These are phyloP conservation scores for Microctenopoma stevenorrisi DNA, from an alignment of 2,797 vertebrate genomes.

Conservation along the genomic window DNA sequence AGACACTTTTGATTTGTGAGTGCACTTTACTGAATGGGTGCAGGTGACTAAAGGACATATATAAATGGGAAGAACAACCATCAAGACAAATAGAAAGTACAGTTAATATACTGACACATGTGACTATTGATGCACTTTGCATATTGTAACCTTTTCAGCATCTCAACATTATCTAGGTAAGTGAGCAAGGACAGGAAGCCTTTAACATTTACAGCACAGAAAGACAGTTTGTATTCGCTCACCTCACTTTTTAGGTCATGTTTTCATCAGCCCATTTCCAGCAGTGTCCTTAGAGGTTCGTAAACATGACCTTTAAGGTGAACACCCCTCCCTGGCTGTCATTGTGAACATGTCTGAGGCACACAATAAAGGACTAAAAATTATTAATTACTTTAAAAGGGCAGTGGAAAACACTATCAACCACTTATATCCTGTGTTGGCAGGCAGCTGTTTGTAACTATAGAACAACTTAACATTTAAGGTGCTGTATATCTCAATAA, in stretches of 20 bases:
- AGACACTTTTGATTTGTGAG: neutral
- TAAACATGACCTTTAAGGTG: constrained; percentile 73
- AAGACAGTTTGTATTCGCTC: neutral
- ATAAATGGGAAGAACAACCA: neutral
- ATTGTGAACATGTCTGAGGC: constrained; percentile 68
- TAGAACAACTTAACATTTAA: constrained; percentile 61
- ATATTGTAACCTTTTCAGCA: neutral
- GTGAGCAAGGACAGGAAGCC: neutral
- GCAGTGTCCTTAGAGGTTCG: constrained; percentile 41
- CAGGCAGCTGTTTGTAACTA: constrained; percentile 22
- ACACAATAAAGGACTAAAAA: constrained; percentile 71
- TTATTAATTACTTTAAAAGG: constrained; percentile 78
- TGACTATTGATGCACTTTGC: constrained; percentile 1
- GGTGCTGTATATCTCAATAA: constrained; percentile 3
- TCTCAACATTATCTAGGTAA: neutral
- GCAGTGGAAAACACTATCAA: constrained; percentile 61
- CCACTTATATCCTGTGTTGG: constrained; percentile 47
- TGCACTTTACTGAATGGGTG: neutral
- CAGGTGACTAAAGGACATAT: neutral
- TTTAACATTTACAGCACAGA: constrained; percentile 23
- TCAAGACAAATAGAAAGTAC: neutral
- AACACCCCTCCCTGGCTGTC: constrained; percentile 64
- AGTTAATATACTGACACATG: neutral
- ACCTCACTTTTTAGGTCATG: constrained; percentile 12
- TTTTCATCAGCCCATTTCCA: constrained; percentile 43